phyloP scores from a whole-genome alignment of 2,113 vertebrate species.

The Phrynocephalus versicolor region DNA sequence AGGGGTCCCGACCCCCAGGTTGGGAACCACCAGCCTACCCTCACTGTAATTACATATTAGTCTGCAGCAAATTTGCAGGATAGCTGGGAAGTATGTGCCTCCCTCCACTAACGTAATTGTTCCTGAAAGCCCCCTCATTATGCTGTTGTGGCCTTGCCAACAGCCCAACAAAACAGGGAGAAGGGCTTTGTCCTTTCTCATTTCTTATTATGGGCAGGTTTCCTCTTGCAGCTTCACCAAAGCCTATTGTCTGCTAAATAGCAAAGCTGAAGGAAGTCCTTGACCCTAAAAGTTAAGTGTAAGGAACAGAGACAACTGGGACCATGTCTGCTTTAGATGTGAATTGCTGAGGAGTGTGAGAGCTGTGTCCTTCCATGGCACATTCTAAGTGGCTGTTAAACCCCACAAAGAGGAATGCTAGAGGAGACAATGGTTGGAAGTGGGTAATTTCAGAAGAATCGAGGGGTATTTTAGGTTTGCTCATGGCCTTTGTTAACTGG shows the following conservation, averaged over 20 bases:
- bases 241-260: neutral
- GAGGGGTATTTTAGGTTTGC: too few species aligned
- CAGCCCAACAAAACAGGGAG: neutral
- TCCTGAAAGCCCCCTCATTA: neutral
- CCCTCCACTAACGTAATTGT: too few species aligned
- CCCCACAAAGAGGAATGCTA: neutral
- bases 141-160: neutral
- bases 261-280: neutral
- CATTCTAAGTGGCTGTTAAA: neutral
- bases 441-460: too few species aligned
- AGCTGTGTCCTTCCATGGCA: neutral
- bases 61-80: too few species aligned
- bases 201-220: neutral
- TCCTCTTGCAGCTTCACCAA: neutral
- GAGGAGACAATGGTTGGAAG: neutral
- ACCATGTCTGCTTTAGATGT: neutral
- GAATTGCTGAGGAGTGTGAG: neutral
- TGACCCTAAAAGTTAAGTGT: neutral
- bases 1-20: too few species aligned
- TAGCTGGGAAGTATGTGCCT: too few species aligned
- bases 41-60: too few species aligned
- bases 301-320: neutral
- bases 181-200: neutral
- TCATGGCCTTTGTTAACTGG: too few species aligned
- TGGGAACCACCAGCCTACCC: too few species aligned